These are phyloP conservation scores for Valencia hispanica DNA, from an alignment of 2,797 vertebrate genomes.

Conservation along the genomic window DNA sequence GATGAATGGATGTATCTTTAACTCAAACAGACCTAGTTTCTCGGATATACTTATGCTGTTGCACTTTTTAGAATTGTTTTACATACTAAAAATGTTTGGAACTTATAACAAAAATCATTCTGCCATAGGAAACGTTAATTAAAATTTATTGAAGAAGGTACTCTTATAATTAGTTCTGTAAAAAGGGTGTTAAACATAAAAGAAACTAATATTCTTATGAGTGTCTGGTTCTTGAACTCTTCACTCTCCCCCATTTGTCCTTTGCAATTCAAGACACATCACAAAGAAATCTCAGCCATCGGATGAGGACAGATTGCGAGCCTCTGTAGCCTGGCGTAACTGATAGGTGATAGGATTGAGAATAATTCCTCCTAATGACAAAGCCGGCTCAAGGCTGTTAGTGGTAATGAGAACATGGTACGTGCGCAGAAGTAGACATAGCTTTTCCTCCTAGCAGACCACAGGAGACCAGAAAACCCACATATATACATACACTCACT, in stretches of 20 bases:
- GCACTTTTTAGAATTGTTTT: neutral
- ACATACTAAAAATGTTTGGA: neutral
- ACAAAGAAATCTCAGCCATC: constrained; percentile 59
- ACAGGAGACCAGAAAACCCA: constrained; percentile 42
- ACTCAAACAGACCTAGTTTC: neutral
- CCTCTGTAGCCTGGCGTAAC: constrained; percentile 72
- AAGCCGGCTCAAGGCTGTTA: constrained; percentile 78
- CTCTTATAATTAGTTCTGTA: neutral
- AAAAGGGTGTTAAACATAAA: neutral
- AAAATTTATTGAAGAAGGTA: neutral
- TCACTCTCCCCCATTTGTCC: constrained; percentile 35
- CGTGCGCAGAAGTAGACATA: constrained; percentile 62
- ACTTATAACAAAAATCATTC: neutral
- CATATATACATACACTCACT: constrained; percentile 8
- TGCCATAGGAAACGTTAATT: neutral
- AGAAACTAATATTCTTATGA: constrained; percentile 9
- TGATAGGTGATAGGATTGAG: constrained; percentile 78
- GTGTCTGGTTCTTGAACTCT: constrained; percentile 9
- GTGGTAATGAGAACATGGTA: constrained; percentile 79
- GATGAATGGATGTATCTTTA: neutral
- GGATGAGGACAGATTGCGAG: constrained; percentile 71
- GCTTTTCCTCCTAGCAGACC: constrained; percentile 57
- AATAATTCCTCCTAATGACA: constrained; percentile 80
- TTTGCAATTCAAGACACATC: constrained; percentile 68
- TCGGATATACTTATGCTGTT: neutral